Evolutionary conservation across 2,797 vertebrate species (phyloP).

Genomic region (Diplodus puntazzo): DNA sequence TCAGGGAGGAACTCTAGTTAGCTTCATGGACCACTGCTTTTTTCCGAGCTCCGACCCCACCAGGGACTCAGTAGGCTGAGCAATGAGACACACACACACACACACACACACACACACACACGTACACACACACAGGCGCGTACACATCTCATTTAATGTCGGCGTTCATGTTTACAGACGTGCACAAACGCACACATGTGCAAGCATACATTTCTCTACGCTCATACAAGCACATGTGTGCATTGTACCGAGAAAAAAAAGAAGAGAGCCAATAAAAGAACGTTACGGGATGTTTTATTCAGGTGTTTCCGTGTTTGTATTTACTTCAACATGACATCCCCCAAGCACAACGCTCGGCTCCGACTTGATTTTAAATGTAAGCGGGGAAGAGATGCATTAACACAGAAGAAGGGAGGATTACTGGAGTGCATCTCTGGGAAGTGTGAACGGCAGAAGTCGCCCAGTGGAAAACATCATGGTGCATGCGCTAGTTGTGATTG

Average conservation of each 20-base stretch:
- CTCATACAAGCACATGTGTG: constrained; percentile 20
- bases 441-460: constrained; percentile 26
- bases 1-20: constrained; percentile 74
- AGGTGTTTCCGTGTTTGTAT: constrained; percentile 37
- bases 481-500: constrained; percentile 42
- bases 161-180: constrained; percentile 9
- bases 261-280: constrained; percentile 5
- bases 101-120: constrained; percentile 36
- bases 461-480: constrained; percentile 18
- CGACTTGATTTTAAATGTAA: constrained; percentile 52
- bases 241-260: not conserved
- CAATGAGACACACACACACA: constrained; percentile 41
- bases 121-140: constrained; percentile 5
- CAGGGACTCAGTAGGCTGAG: constrained; percentile 58
- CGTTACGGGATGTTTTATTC: constrained; percentile 37
- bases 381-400: constrained; percentile 30
- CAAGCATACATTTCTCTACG: constrained; percentile 6
- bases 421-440: constrained; percentile 47
- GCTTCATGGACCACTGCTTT: constrained; percentile 77
- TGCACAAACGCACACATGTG: constrained; percentile 27
- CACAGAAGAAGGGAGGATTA: constrained; percentile 39
- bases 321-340: constrained; percentile 31
- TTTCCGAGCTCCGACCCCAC: constrained; percentile 55
- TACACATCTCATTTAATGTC: constrained; percentile 45
- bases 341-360: constrained; percentile 18